A percentile compares a stretch with the other conserved stretches of the same genome.
Evolutionary conservation across 2,888 invertebrate species (phyloP).

Genomic region (Parnassius apollo): DNA sequence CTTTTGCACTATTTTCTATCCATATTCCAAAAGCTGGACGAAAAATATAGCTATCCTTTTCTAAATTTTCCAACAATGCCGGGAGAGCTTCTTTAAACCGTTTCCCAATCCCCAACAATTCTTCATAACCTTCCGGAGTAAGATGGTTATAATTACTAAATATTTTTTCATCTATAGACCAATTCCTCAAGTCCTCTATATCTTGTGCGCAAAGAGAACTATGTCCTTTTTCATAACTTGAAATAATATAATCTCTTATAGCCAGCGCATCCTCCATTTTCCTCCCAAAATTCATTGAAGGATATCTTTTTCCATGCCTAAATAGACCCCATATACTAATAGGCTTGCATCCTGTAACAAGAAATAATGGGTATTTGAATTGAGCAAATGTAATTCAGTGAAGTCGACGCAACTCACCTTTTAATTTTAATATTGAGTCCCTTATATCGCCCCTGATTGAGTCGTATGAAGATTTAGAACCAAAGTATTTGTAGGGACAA

Average conservation of each 20-base stretch:
- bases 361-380: constrained; percentile 31
- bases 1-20: constrained; percentile 81
- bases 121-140: constrained; percentile 77
- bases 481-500: constrained; percentile 64
- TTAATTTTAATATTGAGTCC: constrained; percentile 55
- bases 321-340: constrained; percentile 62
- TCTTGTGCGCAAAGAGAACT: constrained; percentile 70
- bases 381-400: constrained; percentile 19
- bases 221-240: constrained; percentile 55
- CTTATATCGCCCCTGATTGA: constrained; percentile 61
- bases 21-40: constrained; percentile 78
- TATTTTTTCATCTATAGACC: constrained; percentile 48
- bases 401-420: constrained; percentile 44
- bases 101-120: constrained; percentile 82
- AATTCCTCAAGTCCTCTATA: constrained; percentile 58
- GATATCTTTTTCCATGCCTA: constrained; percentile 59
- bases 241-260: constrained; percentile 49
- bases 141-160: constrained; percentile 51
- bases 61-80: constrained; percentile 70
- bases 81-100: constrained; percentile 60
- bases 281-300: constrained; percentile 34
- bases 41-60: constrained; percentile 75
- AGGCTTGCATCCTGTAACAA: constrained; percentile 57
- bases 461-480: constrained; percentile 59
- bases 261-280: constrained; percentile 52